A percentile compares a stretch with the other conserved stretches of the same genome.
Evolutionary conservation across 2,888 invertebrate genomes (phyloP).

Genomic region (Agriopis aurantiaria): DNA sequence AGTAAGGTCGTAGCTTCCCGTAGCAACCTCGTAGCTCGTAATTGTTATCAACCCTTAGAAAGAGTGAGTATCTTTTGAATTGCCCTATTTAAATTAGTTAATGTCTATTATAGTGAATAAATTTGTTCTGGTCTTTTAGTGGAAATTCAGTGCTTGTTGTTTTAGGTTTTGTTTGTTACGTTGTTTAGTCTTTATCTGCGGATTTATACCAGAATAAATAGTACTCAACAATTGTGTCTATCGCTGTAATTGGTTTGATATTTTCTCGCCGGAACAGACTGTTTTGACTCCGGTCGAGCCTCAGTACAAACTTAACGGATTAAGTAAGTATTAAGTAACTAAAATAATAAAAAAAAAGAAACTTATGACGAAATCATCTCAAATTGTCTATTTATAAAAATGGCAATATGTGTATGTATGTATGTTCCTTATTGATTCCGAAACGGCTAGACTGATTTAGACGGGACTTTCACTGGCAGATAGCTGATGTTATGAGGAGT

Average conservation of each 20-base stretch:
- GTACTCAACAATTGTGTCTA: background rate
- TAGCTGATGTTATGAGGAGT: no score
- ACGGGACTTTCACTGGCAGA: no score
- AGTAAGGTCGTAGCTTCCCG: conserved; percentile 24
- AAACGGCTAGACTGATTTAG: no score
- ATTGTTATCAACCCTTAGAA: conserved; percentile 19
- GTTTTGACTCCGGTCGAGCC: background rate
- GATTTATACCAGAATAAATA: background rate
- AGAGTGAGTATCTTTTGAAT: conserved; percentile 19
- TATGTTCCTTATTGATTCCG: no score
- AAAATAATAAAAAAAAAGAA: no score
- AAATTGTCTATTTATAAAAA: no score
- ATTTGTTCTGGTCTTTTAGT: conserved; percentile 13
- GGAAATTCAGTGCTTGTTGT: conserved; percentile 16
- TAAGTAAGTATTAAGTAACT: no score
- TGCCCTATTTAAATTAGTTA: conserved; percentile 23
- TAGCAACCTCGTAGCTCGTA: conserved; percentile 24
- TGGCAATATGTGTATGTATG: no score
- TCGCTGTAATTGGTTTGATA: no score
- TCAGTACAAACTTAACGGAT: no score
- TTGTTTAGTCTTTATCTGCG: background rate
- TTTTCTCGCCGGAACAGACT: background rate
- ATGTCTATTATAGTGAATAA: conserved; percentile 12
- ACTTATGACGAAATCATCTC: no score
- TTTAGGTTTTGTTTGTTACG: conserved; percentile 16